Evolutionary conservation across 2,113 vertebrate species (phyloP).

Genomic region (Pangasianodon gigas): DNA sequence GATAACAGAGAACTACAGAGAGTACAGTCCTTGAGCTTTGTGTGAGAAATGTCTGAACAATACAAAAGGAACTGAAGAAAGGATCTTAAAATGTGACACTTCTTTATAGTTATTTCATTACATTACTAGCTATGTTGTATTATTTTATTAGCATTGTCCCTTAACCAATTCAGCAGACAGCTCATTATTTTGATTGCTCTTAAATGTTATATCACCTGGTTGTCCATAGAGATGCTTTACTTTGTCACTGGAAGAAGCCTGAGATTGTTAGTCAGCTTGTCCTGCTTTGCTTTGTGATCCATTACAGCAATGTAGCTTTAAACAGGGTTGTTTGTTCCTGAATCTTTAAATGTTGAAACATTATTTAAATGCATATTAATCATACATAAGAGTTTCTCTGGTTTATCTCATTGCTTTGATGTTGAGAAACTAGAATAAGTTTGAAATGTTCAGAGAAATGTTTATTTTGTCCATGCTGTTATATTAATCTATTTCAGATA

Average conservation of each 20-base stretch:
- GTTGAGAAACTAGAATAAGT: neutral
- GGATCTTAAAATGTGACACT: neutral
- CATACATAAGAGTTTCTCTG: neutral
- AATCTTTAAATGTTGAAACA: neutral
- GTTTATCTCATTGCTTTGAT: neutral
- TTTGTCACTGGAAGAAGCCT: neutral
- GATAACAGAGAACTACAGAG: neutral
- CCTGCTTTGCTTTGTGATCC: neutral
- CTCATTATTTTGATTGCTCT: neutral
- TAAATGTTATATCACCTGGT: neutral
- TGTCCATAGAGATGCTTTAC: neutral
- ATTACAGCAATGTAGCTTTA: neutral
- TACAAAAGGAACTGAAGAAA: neutral
- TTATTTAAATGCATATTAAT: neutral
- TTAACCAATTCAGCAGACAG: neutral
- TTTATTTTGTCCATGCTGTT: neutral
- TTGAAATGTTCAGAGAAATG: neutral
- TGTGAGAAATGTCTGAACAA: constrained; percentile 1
- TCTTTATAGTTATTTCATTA: neutral
- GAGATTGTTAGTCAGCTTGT: neutral
- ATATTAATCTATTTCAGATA: neutral
- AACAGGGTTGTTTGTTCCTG: neutral
- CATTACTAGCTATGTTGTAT: neutral
- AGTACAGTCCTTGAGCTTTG: neutral
- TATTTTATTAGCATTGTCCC: neutral